These are phyloP conservation scores for Drosophila biarmipes DNA, from an alignment of 1,140 invertebrate species.

Conservation along the genomic window DNA sequence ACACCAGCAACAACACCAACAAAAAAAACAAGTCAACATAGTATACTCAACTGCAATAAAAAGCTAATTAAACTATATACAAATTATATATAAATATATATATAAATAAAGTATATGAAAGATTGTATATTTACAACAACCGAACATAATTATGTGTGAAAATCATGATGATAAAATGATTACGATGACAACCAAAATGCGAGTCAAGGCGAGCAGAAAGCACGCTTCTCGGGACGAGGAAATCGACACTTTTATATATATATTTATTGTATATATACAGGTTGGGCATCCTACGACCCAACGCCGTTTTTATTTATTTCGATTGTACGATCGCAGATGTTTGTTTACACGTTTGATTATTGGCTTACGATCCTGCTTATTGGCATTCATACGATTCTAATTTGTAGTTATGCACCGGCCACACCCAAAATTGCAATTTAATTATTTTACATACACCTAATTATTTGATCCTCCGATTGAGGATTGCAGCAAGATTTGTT, in stretches of 20 bases:
- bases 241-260: conserved; percentile 9
- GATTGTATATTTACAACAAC: conserved; percentile 69
- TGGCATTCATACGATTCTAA: neutral
- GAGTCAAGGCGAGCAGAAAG: conserved; percentile 36
- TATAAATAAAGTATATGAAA: conserved; percentile 64
- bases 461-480: conserved; percentile 33
- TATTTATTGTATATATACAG: conserved; percentile 3
- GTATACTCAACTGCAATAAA: conserved; percentile 81
- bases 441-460: conserved; percentile 12
- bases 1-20: conserved; percentile 16
- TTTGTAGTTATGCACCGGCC: conserved; percentile 7
- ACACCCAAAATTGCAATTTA: conserved; percentile 1
- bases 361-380: neutral
- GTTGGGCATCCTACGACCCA: neutral
- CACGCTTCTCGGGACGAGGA: conserved; percentile 10
- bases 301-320: conserved; percentile 11
- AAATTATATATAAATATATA: conserved; percentile 49
- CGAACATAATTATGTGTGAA: conserved; percentile 27
- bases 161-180: conserved; percentile 40
- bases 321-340: neutral
- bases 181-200: conserved; percentile 43
- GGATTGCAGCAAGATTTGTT: conserved; percentile 53
- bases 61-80: conserved; percentile 68
- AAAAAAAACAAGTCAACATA: conserved; percentile 66
- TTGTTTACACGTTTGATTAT: neutral